Base-by-base conservation (phyloP, 2,888 invertebrate species). In the Ptilodon capucinus region DNA sequence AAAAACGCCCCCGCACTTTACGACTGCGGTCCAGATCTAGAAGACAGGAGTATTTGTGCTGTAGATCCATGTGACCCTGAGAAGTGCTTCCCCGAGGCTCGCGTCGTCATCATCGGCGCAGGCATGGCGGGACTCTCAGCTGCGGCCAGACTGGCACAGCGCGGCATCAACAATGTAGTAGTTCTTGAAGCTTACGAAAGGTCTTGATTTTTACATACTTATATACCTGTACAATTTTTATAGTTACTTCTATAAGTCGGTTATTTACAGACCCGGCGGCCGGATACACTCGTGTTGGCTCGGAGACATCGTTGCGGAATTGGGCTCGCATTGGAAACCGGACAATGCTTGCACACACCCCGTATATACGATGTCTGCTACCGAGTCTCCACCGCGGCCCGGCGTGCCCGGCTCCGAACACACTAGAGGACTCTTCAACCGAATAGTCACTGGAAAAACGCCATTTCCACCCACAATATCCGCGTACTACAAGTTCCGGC, bases 51-150 rank as follows among this genome's bases (percentile, higher is more conserved):
- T 1, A 74, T 82, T 45, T 86, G 82, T 48, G 79, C 75, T 8
- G 55, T 77, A 18, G 82, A 86, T 8, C 68, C 86, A 6, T 82
- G 82, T 53, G 78, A 86, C 40, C 57, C 79, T 5, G 64, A 77
- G 8, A 62, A 73, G 64, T 83, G 83, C 43, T 84, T 63, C 51
- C 61, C 75, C 1, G 92, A 94, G 74, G 95, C 95, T 0, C 92
- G 92, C 0, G 92, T 96, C 16, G 93, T 96, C 2, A 94, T 96
- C 40, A 86, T 96, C 23, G 96, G 96, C 0, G 96, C 95, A 0
- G 96, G 96, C 13, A 93, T 96, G 81, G 95, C 96, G 0, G 96
- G 96, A 2, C 84, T 96, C 11, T 94, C 96, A 0, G 96, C 96
- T 0, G 96, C 96, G 0, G 93, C 94, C 56, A 91, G 95, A 52